Evolutionary conservation across 2,888 invertebrate genomes (phyloP).

Genomic region (Lamellibrachia columna): DNA sequence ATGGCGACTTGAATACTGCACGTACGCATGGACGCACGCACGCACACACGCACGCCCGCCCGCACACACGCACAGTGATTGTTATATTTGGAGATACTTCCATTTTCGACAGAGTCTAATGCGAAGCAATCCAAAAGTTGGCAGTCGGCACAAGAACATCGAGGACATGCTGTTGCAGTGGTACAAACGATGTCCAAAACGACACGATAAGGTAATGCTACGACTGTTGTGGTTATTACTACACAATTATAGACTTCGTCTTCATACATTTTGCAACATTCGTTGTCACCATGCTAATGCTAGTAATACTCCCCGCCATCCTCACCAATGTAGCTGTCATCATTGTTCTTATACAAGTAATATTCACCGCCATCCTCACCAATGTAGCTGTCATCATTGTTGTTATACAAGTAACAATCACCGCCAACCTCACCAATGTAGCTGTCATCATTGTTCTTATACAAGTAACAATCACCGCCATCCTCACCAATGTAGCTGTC

Average conservation of each 20-base stretch:
- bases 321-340: too few relatives aligned
- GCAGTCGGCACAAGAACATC: not conserved
- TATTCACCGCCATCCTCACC: not conserved
- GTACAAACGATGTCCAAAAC: slow-evolving; percentile 23
- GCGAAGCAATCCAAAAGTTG: not conserved
- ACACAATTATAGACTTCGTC: not conserved
- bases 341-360: not conserved
- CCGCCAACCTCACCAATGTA: not conserved
- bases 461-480: too few relatives aligned
- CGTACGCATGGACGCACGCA: not conserved
- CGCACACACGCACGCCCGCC: not conserved
- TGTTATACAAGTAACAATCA: not conserved
- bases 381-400: not conserved
- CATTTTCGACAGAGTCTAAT: not conserved
- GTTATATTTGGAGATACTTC: not conserved
- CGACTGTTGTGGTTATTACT: not conserved
- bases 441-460: too few relatives aligned
- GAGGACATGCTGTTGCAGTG: slow-evolving; percentile 23
- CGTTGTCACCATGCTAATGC: not conserved
- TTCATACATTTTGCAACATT: not conserved
- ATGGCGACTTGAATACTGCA: not conserved
- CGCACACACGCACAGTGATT: not conserved
- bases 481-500: too few relatives aligned
- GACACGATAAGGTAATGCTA: slow-evolving; percentile 17
- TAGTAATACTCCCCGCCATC: not conserved